Conservation (phyloP, 2,888 invertebrate species). For the Acrobasis consociella region DNA sequence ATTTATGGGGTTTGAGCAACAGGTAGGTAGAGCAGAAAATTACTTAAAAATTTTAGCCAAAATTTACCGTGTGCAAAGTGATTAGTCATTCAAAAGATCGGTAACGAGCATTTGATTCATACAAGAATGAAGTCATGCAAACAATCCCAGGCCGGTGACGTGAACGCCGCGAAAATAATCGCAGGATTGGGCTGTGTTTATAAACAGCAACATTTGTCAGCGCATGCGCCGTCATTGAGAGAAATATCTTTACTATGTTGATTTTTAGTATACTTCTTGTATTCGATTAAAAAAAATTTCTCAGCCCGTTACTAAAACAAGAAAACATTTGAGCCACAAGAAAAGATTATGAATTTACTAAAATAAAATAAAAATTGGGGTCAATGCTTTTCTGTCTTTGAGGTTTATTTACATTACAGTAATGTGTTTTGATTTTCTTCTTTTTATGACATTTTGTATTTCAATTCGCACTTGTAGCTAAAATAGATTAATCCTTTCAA, state of each 20-base stretch:
- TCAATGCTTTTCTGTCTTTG: too few relatives aligned
- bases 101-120: constrained; percentile 61
- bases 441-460: too few relatives aligned
- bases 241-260: background rate
- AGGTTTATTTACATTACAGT: too few relatives aligned
- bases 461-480: too few relatives aligned
- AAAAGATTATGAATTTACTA: too few relatives aligned
- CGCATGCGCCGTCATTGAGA: background rate
- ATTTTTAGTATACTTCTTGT: background rate
- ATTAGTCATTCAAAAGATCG: constrained; percentile 52
- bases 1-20: too few relatives aligned
- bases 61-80: constrained; percentile 40
- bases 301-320: too few relatives aligned
- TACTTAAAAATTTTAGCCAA: constrained; percentile 2
- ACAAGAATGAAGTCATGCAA: constrained; percentile 63
- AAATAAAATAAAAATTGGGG: too few relatives aligned
- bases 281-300: too few relatives aligned
- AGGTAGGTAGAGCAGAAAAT: background rate
- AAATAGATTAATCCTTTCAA: too few relatives aligned
- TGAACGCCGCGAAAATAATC: constrained; percentile 70
- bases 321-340: too few relatives aligned
- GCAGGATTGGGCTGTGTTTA: constrained; percentile 49
- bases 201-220: constrained; percentile 51
- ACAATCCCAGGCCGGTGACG: constrained; percentile 66
- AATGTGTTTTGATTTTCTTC: too few relatives aligned